Percentiles rank a stretch among this genome's conserved stretches.
Conservation (phyloP, 2,888 invertebrate genomes). For the Scaptomyza flava region DNA sequence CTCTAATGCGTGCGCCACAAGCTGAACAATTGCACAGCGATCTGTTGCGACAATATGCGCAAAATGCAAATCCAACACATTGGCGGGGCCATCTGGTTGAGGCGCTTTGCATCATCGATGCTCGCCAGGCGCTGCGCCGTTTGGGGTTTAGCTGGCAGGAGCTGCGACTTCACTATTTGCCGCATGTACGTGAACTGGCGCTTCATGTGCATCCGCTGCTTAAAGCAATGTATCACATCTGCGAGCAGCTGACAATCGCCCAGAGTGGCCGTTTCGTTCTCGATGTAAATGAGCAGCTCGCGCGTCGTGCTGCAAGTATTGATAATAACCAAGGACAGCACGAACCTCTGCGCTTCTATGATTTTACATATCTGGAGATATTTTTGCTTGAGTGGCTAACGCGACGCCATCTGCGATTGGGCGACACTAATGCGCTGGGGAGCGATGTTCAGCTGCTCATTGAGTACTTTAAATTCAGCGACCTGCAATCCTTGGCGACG, state of each 20-base stretch:
- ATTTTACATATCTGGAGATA: conserved; percentile 78
- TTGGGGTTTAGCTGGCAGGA: conserved; percentile 81
- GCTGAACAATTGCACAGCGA: conserved; percentile 43
- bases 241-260: conserved; percentile 83
- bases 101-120: conserved; percentile 85
- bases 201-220: conserved; percentile 84
- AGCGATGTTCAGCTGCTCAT: conserved; percentile 76
- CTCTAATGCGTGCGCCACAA: conserved; percentile 38
- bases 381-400: conserved; percentile 81
- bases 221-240: conserved; percentile 84
- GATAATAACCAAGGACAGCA: neutral
- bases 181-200: conserved; percentile 80
- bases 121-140: conserved; percentile 81
- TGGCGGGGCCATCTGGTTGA: conserved; percentile 86
- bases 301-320: neutral
- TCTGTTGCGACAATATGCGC: conserved; percentile 75
- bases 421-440: conserved; percentile 56
- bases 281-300: conserved; percentile 60
- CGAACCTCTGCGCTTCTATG: conserved; percentile 76
- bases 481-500: conserved; percentile 62
- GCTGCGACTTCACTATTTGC: conserved; percentile 79
- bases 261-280: conserved; percentile 75
- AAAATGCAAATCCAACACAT: conserved; percentile 55
- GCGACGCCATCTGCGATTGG: conserved; percentile 67
- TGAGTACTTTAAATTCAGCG: conserved; percentile 78